Percentiles rank a stretch among this genome's conserved stretches.
phyloP scores from a whole-genome alignment of 2,797 vertebrate species.

The Tolypeutes matacus region DNA sequence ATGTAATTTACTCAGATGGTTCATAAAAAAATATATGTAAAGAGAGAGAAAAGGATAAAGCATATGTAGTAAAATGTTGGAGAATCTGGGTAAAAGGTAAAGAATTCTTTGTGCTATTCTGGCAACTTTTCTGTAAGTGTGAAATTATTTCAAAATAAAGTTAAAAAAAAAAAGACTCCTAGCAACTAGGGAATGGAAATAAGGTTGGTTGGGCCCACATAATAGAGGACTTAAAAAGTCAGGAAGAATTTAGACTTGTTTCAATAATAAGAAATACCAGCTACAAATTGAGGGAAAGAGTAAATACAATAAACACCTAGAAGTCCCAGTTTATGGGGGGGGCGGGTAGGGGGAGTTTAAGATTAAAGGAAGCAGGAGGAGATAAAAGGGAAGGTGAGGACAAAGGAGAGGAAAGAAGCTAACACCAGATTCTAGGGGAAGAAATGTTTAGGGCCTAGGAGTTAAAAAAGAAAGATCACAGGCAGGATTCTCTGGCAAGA shows the following conservation, averaged over 20 bases:
- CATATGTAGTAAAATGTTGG: constrained; percentile 1
- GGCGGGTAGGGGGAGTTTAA: neutral
- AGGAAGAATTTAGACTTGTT: neutral
- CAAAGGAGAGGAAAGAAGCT: neutral
- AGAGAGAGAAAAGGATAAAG: neutral
- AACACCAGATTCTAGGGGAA: neutral
- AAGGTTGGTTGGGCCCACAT: neutral
- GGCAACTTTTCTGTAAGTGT: neutral
- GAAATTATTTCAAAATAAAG: neutral
- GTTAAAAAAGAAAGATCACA: neutral
- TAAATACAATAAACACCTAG: neutral
- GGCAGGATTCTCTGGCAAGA: neutral
- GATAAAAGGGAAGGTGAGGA: neutral
- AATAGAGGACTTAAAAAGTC: neutral
- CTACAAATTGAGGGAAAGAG: neutral
- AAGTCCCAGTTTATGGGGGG: neutral
- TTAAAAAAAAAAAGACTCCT: neutral
- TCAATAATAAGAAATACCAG: neutral
- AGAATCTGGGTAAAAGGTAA: neutral
- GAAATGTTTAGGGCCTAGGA: neutral
- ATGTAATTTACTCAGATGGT: neutral
- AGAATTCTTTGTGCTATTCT: neutral
- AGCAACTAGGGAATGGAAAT: constrained; percentile 11
- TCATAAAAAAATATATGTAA: neutral
- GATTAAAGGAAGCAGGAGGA: neutral